Base-by-base conservation (phyloP, 2,888 invertebrate species). In the Saturnia japonica region DNA sequence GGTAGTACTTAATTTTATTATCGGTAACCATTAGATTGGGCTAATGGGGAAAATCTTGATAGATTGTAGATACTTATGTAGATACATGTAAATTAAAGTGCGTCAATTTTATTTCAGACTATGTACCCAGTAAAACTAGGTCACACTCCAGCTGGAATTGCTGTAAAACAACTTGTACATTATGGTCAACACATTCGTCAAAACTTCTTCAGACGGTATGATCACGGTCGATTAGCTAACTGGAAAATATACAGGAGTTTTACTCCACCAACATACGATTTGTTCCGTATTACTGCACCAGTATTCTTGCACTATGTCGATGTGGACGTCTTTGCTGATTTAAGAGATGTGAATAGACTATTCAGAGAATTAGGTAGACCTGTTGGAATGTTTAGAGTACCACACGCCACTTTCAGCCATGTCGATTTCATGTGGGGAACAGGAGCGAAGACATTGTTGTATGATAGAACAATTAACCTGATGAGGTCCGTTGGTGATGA, bases 391-490 rank as follows among this genome's bases (percentile, higher is more conserved):
- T 94, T 94, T 82, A 82, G 91, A 71, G 95, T 96, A 1, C 91
- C 94, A 7, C 92, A 94, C 77, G 82, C 87, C 14, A 86, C 93
- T 34, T 96, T 96, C 80, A 96, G 95, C 82, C 96, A 96, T 85
- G 86, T 96, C 74, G 96, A 96, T 81, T 96, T 96, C 81, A 94
- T 96, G 78, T 96, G 96, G 95, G 96, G 95, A 14, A 93, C 91
- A 8, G 92, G 95, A 83, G 95, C 94, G 0, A 92, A 91, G 71
- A 85, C 86, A 2, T 80, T 96, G 72, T 82, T 96, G 1, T 96
- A 95, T 80, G 91, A 95, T 70, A 90, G 90, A 69, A 80, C 95
- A 64, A 81, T 95, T 45, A 84, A 86, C 68, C 80, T 95, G 25
- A 94, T 96, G 93, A 90, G 72, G 72, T 69, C 79, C 40, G 74